Percentiles rank a stretch among this genome's conserved stretches.
phyloP scores from a whole-genome alignment of 2,797 vertebrate genomes.

The Enteromius trimaculatus region DNA sequence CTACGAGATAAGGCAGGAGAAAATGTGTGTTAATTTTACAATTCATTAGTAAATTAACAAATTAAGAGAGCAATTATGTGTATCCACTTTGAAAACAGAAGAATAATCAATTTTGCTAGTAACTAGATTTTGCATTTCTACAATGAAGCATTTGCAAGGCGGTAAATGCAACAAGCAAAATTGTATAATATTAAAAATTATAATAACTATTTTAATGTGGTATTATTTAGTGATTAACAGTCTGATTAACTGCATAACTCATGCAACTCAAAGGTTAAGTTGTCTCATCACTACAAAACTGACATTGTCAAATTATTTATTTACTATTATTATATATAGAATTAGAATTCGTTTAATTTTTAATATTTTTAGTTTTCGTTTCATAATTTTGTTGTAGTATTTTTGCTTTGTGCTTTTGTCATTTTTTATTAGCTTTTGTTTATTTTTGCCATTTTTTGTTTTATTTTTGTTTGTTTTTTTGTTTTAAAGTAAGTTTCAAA shows the following conservation, averaged over 20 bases:
- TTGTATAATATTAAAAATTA: not conserved
- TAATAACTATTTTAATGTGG: not conserved
- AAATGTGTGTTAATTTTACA: not conserved
- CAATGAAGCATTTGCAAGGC: not conserved
- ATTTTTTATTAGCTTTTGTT: not conserved
- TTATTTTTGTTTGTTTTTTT: not conserved
- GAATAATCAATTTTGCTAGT: not conserved
- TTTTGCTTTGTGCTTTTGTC: not conserved
- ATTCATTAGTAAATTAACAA: not conserved
- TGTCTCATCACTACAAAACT: not conserved
- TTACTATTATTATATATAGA: not conserved
- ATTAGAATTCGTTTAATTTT: not conserved
- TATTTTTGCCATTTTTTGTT: not conserved
- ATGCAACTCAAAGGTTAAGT: not conserved
- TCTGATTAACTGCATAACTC: not conserved
- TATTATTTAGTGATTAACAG: not conserved
- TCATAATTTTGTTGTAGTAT: not conserved
- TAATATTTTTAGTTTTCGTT: not conserved
- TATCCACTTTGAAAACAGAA: not conserved
- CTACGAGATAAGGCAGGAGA: constrained; percentile 77
- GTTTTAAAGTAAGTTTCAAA: not conserved
- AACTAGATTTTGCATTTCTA: not conserved
- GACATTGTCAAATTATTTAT: not conserved
- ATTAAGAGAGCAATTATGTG: not conserved
- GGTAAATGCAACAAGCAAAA: not conserved